Conservation (phyloP, 2,888 invertebrate genomes). For the Hetaerina titia region DNA sequence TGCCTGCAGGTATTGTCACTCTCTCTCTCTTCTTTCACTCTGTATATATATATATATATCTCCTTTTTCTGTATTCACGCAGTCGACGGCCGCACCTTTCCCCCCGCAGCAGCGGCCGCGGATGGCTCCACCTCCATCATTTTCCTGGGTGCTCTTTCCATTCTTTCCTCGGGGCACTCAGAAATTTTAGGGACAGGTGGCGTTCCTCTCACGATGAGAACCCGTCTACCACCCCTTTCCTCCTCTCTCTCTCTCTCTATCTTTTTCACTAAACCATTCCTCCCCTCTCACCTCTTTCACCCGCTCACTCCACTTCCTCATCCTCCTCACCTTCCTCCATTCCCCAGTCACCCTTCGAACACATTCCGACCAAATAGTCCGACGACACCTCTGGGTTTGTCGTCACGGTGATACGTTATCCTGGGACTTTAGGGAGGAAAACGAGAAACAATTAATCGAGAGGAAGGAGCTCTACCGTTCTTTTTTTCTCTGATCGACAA, state of each 20-base stretch:
- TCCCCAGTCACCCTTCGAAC: background rate
- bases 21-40: too few relatives aligned
- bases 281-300: background rate
- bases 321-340: background rate
- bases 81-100: background rate
- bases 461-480: background rate
- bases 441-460: background rate
- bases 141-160: background rate
- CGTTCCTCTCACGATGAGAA: conserved; percentile 16
- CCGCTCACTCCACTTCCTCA: background rate
- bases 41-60: too few relatives aligned
- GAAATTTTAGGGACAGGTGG: conserved; percentile 32
- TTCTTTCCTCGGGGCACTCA: background rate
- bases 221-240: background rate
- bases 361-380: background rate
- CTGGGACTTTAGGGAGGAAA: background rate
- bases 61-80: background rate
- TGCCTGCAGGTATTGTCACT: too few relatives aligned
- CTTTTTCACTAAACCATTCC: background rate
- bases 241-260: background rate
- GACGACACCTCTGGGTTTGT: background rate
- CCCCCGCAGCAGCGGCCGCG: background rate
- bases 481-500: background rate
- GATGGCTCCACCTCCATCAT: background rate
- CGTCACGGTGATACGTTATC: background rate